phyloP scores from a whole-genome alignment of 2,797 vertebrate species.

The Eurystomus glaucurus region DNA sequence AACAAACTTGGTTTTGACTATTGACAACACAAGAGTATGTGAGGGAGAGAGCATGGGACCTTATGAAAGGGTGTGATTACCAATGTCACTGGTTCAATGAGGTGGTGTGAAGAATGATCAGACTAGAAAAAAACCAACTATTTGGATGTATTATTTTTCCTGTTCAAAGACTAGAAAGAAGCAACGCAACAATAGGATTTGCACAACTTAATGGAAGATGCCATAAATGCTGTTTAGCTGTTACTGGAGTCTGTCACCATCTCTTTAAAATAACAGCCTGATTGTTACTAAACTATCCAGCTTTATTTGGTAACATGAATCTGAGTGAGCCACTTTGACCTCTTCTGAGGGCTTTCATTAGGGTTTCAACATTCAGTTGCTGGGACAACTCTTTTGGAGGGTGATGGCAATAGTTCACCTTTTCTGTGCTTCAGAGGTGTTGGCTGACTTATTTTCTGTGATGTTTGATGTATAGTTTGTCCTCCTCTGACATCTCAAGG shows the following conservation, averaged over 20 bases:
- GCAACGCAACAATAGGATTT: background rate
- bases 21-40: background rate
- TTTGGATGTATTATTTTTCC: background rate
- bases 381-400: conserved; percentile 14
- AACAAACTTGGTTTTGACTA: background rate
- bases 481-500: conserved; percentile 55
- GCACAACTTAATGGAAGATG: background rate
- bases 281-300: conserved; percentile 5
- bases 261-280: background rate
- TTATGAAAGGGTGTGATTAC: background rate
- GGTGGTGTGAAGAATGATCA: background rate
- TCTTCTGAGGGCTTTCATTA: conserved; percentile 38
- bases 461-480: conserved; percentile 64
- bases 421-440: conserved; percentile 38
- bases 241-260: background rate
- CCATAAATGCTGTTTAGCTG: background rate
- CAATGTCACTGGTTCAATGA: background rate
- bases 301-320: background rate
- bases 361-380: background rate
- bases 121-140: background rate
- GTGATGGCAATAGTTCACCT: background rate
- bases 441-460: conserved; percentile 69
- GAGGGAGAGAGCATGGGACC: background rate
- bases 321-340: background rate
- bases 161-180: background rate